Percentiles rank a stretch among this genome's conserved stretches.
These are phyloP conservation scores for Melipona quadrifasciata DNA, from an alignment of 1,140 invertebrate species.

Conservation along the genomic window DNA sequence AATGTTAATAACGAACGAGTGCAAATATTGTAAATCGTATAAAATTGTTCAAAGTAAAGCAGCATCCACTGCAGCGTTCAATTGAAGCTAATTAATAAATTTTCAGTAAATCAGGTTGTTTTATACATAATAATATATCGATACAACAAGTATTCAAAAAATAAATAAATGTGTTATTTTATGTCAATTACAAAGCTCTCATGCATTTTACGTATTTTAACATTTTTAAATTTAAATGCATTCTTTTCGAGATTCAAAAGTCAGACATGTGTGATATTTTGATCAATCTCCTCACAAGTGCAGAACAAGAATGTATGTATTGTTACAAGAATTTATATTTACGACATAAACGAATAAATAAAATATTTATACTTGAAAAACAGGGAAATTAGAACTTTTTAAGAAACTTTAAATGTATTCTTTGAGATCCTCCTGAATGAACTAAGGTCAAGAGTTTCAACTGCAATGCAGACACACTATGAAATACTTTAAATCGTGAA, in stretches of 20 bases:
- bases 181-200: not conserved
- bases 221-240: not conserved
- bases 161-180: too few relatives aligned
- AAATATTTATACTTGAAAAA: not conserved
- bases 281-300: not conserved
- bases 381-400: too few relatives aligned
- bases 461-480: not conserved
- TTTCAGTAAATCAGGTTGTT: too few relatives aligned
- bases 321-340: not conserved
- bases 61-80: too few relatives aligned
- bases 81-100: too few relatives aligned
- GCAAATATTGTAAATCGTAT: too few relatives aligned
- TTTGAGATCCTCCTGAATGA: conserved; percentile 7
- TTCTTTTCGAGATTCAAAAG: not conserved
- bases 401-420: not conserved
- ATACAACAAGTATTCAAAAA: too few relatives aligned
- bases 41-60: too few relatives aligned
- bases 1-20: too few relatives aligned
- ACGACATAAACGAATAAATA: not conserved
- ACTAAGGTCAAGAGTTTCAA: not conserved
- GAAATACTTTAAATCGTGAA: not conserved
- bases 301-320: too few relatives aligned
- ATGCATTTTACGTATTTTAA: not conserved
- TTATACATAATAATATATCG: too few relatives aligned
- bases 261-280: not conserved